Percentiles rank a stretch among this genome's conserved stretches.
Conservation (phyloP, 2,113 vertebrate genomes). For the Leptocoma aspasia region DNA sequence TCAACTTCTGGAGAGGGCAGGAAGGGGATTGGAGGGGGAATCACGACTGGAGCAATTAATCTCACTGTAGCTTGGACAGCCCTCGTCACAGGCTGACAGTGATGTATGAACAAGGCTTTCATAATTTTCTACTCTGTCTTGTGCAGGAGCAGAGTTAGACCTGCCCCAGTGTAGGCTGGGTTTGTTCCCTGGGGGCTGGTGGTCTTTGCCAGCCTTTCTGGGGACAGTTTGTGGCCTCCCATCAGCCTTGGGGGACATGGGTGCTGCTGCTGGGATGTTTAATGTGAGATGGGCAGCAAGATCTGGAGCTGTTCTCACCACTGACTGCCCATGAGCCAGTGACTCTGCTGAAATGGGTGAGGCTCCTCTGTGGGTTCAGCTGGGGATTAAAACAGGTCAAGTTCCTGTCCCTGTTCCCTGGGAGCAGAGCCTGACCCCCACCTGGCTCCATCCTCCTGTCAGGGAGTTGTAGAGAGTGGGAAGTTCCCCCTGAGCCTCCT, state of each 20-base stretch:
- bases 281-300: background rate
- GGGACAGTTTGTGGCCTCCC: background rate
- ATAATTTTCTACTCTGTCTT: background rate
- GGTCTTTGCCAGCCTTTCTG: background rate
- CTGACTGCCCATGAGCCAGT: accelerated
- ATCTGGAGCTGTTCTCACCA: background rate
- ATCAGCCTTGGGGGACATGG: accelerated
- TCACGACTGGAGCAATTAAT: background rate
- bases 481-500: background rate
- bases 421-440: background rate
- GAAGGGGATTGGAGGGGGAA: background rate
- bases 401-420: background rate
- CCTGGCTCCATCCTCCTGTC: background rate
- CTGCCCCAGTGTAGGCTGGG: background rate
- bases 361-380: background rate
- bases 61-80: background rate
- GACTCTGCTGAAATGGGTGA: background rate
- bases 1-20: background rate
- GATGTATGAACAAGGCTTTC: background rate
- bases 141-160: background rate
- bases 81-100: background rate
- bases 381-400: accelerated
- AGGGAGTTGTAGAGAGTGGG: accelerated
- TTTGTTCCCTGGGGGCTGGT: accelerated
- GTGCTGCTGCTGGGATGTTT: accelerated